These are phyloP conservation scores for Oryzias dopingdopingensis DNA, from an alignment of 2,797 vertebrate species.

Conservation along the genomic window DNA sequence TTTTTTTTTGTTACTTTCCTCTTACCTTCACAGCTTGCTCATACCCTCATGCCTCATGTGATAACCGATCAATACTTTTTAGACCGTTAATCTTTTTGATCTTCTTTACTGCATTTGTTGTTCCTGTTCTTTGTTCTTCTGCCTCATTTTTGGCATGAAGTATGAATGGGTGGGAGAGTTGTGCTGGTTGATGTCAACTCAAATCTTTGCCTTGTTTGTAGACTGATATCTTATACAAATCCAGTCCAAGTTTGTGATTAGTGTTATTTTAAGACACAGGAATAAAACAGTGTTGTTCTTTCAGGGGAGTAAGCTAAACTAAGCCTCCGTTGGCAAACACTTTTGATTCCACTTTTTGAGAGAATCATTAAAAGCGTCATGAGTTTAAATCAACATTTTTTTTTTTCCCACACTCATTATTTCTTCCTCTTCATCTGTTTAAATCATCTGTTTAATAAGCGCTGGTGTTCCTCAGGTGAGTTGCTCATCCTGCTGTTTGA, in stretches of 20 bases:
- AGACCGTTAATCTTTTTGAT: conserved; percentile 22
- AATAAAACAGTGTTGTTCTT: neutral
- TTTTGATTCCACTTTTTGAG: neutral
- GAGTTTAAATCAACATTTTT: neutral
- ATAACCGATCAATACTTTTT: conserved; percentile 25
- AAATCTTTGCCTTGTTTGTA: conserved; percentile 48
- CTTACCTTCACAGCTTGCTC: conserved; percentile 6
- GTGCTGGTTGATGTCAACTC: conserved; percentile 40
- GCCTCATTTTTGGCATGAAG: conserved; percentile 25
- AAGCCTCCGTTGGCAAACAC: neutral
- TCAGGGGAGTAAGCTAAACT: no score
- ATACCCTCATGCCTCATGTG: conserved; percentile 1
- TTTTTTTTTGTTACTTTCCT: neutral
- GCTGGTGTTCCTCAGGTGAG: conserved; percentile 46
- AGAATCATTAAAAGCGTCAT: neutral
- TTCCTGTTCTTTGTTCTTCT: conserved; percentile 39
- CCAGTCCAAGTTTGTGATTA: conserved; percentile 36
- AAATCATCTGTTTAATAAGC: neutral
- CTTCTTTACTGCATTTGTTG: conserved; percentile 39
- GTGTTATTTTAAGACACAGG: conserved; percentile 17
- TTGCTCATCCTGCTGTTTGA: conserved; percentile 35
- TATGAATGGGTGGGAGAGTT: conserved; percentile 15
- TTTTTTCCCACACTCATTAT: neutral
- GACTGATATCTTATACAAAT: conserved; percentile 45
- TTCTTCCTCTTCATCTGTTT: neutral